These are phyloP conservation scores for Sycobia sp. DNA, from an alignment of 1,140 invertebrate species.

Conservation along the genomic window DNA sequence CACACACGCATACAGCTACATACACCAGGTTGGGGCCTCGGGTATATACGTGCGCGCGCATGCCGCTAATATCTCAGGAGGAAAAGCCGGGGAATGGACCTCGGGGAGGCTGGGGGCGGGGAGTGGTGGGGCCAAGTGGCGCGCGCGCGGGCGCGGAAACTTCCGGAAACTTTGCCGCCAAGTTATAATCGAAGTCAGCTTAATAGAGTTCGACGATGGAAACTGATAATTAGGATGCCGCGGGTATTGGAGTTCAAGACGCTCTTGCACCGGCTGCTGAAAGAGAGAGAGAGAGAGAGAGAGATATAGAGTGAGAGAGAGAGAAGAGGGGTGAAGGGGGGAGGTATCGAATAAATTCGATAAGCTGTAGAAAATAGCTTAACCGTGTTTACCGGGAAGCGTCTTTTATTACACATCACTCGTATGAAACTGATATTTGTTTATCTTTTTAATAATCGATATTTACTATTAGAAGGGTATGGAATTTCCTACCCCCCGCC, in stretches of 20 bases:
- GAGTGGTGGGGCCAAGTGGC: conserved; percentile 6
- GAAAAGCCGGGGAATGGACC: background rate
- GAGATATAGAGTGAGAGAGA: too few relatives aligned
- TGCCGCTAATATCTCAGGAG: conserved; percentile 28
- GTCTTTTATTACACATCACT: too few relatives aligned
- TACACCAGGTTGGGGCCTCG: too few relatives aligned
- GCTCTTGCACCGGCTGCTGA: conserved; percentile 2
- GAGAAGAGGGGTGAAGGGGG: too few relatives aligned
- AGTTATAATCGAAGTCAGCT: conserved; percentile 53
- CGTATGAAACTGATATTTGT: too few relatives aligned
- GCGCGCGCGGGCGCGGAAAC: conserved; percentile 34
- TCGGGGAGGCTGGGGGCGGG: background rate
- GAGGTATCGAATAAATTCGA: conserved; percentile 28
- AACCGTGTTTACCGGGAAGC: background rate
- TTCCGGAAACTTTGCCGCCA: conserved; percentile 43
- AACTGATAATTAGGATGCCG: conserved; percentile 48
- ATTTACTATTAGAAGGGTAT: too few relatives aligned
- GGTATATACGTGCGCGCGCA: conserved; percentile 27
- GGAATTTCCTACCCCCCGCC: too few relatives aligned
- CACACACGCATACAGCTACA: too few relatives aligned
- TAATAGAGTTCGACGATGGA: conserved; percentile 46
- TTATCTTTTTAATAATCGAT: too few relatives aligned
- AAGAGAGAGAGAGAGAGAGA: too few relatives aligned
- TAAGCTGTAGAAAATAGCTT: conserved; percentile 3
- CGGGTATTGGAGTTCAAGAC: background rate